Conservation (phyloP, 2,888 invertebrate genomes). For the Megamerina dolium region DNA sequence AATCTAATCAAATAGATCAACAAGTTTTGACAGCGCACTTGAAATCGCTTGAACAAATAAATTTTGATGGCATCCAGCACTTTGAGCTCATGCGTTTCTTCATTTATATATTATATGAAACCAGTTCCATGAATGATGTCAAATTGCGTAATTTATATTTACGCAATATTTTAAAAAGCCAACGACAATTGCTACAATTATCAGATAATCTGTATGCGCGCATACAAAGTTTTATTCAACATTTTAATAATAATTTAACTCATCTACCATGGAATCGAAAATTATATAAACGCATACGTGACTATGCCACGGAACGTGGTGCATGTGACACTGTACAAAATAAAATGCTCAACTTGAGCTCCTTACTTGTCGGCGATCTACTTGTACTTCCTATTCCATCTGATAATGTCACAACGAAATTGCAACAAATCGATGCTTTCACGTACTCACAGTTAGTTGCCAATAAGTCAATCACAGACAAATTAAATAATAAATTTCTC, state of each 20-base stretch:
- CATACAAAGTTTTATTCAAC: conserved; percentile 13
- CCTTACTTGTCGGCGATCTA: conserved; percentile 29
- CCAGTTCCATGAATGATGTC: conserved; percentile 43
- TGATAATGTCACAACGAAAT: conserved; percentile 19
- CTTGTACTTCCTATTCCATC: conserved; percentile 27
- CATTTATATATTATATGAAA: conserved; percentile 50
- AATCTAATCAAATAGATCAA: conserved; percentile 9
- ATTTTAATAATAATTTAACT: conserved; percentile 2
- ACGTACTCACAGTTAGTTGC: conserved; percentile 42
- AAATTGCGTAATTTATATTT: conserved; percentile 40
- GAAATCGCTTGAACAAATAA: conserved; percentile 25
- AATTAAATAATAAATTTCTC: conserved; percentile 38
- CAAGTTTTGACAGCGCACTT: conserved; percentile 18
- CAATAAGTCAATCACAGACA: conserved; percentile 31
- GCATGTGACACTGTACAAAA: conserved; percentile 1
- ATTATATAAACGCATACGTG: conserved; percentile 41
- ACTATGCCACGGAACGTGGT: conserved; percentile 27
- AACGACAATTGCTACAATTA: conserved; percentile 20
- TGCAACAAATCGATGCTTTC: conserved; percentile 33
- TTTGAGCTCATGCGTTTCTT: conserved; percentile 30
- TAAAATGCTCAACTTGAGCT: conserved; percentile 29
- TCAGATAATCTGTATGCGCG: conserved; percentile 21
- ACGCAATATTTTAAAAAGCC: conserved; percentile 15
- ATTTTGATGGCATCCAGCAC: conserved; percentile 22
- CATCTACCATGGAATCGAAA: conserved; percentile 44